Base-by-base conservation (phyloP, 2,113 vertebrate species). In the Nibea coibor region DNA sequence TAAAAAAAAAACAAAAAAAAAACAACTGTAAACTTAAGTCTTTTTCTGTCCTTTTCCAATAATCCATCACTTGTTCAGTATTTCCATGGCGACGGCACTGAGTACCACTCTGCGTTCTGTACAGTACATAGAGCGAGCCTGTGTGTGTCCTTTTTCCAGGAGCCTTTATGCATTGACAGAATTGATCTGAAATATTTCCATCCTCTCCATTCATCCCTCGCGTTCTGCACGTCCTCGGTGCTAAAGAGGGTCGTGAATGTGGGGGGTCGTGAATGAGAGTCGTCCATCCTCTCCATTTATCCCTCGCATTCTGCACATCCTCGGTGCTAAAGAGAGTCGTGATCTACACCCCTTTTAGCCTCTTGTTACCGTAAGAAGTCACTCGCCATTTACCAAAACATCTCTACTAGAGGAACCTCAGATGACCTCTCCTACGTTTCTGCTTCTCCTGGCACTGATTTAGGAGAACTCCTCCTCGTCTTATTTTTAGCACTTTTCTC, bases 1-100 rank as follows among this genome's bases (percentile, higher is more conserved):
- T n/a, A n/a, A 11, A 67, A 69, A 51, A 66, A 35, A 62, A 62
- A 5, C 6, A 35, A 11, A 67, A 69, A 51, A 66, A 35, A 62
- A 62, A 5, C 6, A 35, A 35, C 14, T 22, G 42, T 72, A 62
- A 72, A 79, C 73, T 67, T 67, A 62, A 67, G 75, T 75, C 35
- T 65, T 84, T 72, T 81, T 70, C 84, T 47, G 67, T 75, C 28
- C 31, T 66, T 82, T 72, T 86, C 35, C 75, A 82, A 77, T 65
- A 82, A 81, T 88, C 84, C 85, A 84, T 90, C 79, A 83, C 81
- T 89, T 88, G 72, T 88, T 91, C 75, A 72, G 69, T 12, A 88
- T 91, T 88, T 91, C 92, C 83, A 92, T 92, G 75, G 87, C 75
- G 91, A 93, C 88, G 20, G 61, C 71, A 76, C 31, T 50, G 62